Conservation (phyloP, 2,113 vertebrate species). For the Gallinago jamesoni region DNA sequence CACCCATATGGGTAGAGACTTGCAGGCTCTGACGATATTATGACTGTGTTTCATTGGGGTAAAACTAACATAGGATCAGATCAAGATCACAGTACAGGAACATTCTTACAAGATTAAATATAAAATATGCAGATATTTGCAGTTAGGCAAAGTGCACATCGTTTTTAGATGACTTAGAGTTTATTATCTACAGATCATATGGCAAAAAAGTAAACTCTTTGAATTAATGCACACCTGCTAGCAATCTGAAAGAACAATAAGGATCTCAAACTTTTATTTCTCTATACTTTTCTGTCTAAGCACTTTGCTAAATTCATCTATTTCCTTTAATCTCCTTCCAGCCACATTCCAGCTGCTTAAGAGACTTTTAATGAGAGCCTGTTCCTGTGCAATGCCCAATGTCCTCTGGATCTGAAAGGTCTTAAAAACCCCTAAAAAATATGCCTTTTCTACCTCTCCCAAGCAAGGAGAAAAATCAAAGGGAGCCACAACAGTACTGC, state of each 20-base stretch:
- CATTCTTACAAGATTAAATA: not conserved
- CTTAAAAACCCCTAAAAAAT: constrained; percentile 40
- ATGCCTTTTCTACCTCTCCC: constrained; percentile 37
- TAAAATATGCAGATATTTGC: constrained; percentile 50
- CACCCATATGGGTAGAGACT: not conserved
- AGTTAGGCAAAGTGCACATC: not conserved
- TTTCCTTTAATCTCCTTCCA: constrained; percentile 72
- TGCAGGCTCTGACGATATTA: not conserved
- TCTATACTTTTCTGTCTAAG: constrained; percentile 45
- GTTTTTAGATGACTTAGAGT: not conserved
- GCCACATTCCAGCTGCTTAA: constrained; percentile 68
- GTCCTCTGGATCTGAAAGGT: constrained; percentile 51
- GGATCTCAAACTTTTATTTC: constrained; percentile 51
- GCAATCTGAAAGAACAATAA: constrained; percentile 54
- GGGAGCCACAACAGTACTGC: not conserved
- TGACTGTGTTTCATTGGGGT: not conserved
- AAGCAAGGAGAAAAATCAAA: constrained; percentile 32
- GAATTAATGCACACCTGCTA: constrained; percentile 67
- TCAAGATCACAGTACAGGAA: not conserved
- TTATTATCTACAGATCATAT: constrained; percentile 50
- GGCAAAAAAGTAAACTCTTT: constrained; percentile 1
- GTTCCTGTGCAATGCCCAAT: constrained; percentile 45
- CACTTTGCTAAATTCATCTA: constrained; percentile 50
- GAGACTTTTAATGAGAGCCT: constrained; percentile 66
- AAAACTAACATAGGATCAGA: not conserved